Percentiles rank a stretch among this genome's conserved stretches.
These are phyloP conservation scores for Aspidoscelis tigris DNA, from an alignment of 2,113 vertebrate genomes.

Conservation along the genomic window DNA sequence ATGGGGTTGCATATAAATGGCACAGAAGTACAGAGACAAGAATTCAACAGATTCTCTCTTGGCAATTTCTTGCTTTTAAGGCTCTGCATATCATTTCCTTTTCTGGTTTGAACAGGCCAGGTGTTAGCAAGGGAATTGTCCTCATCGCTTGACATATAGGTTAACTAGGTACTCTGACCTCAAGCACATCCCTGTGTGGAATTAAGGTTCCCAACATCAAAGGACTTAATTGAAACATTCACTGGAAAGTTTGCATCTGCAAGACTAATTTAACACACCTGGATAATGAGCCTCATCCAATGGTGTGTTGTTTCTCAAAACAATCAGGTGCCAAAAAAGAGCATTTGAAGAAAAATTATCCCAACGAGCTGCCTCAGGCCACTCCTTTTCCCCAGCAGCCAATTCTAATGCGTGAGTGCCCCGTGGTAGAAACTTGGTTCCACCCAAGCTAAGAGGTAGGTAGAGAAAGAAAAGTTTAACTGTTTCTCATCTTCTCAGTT, in stretches of 20 bases:
- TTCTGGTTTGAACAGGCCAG: conserved; percentile 8
- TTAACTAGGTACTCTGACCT: neutral
- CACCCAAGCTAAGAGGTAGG: conserved; percentile 13
- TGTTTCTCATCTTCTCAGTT: neutral
- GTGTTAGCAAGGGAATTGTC: neutral
- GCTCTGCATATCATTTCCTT: neutral
- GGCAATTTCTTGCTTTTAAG: neutral
- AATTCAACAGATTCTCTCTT: neutral
- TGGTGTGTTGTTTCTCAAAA: conserved; percentile 22
- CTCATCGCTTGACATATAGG: neutral
- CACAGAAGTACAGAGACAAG: neutral
- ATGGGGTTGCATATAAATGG: neutral
- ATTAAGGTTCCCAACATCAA: conserved; percentile 18
- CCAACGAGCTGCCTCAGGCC: neutral
- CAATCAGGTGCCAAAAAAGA: conserved; percentile 8
- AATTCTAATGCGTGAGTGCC: neutral
- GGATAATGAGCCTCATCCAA: conserved; percentile 18
- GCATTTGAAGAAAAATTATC: conserved; percentile 13
- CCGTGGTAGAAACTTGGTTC: neutral
- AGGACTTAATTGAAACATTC: conserved; percentile 22
- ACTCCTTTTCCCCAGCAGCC: neutral
- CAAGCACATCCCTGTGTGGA: neutral
- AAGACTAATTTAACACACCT: conserved; percentile 29
- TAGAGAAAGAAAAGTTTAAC: neutral
- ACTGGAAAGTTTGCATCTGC: conserved; percentile 20